phyloP scores from a whole-genome alignment of 2,797 vertebrate species.

The Sphenodon punctatus region DNA sequence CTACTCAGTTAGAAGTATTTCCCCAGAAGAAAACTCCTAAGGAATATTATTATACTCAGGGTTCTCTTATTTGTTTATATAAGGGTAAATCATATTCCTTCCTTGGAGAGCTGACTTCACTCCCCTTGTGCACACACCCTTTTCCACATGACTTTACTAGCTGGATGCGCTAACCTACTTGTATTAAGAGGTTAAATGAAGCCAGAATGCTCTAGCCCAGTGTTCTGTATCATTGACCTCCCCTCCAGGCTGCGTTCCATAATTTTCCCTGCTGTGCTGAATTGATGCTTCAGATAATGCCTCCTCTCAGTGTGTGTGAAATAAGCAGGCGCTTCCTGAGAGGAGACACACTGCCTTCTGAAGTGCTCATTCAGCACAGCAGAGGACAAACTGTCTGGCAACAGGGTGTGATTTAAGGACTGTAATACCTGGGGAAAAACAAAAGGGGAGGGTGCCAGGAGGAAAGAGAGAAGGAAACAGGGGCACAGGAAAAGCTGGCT shows the following conservation, averaged over 20 bases:
- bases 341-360: constrained; percentile 10
- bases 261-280: constrained; percentile 39
- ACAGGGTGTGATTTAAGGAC: constrained; percentile 32
- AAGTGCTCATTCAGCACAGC: constrained; percentile 19
- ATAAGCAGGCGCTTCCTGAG: constrained; percentile 8
- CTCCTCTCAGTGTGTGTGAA: constrained; percentile 22
- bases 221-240: constrained; percentile 46
- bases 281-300: neutral
- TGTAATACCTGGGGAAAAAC: neutral
- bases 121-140: neutral
- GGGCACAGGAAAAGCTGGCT: neutral
- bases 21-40: too few species aligned
- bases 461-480: neutral
- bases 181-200: constrained; percentile 64
- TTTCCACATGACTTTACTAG: neutral
- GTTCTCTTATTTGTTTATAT: too few species aligned
- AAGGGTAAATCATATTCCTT: neutral
- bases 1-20: too few species aligned
- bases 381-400: constrained; percentile 43
- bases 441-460: neutral
- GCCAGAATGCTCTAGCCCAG: constrained; percentile 41
- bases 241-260: constrained; percentile 32
- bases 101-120: neutral
- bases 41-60: neutral
- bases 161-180: constrained; percentile 32